A percentile compares a stretch with the other conserved stretches of the same genome.
Conservation (phyloP, 2,888 invertebrate genomes). For the Tachystola acroxantha region DNA sequence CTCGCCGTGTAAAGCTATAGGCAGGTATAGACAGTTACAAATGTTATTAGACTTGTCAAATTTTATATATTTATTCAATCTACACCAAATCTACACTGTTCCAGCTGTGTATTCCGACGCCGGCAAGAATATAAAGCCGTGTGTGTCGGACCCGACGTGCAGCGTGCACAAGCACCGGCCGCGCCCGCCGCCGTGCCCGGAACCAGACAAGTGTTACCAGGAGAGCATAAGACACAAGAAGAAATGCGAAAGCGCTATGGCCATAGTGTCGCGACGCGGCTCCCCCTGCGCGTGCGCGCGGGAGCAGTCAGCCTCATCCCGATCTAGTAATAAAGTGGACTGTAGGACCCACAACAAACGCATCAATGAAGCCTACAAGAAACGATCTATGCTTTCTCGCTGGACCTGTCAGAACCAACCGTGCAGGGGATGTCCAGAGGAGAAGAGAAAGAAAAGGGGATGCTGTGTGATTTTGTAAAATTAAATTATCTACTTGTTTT, state of each 20-base stretch:
- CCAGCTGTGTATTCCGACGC: neutral
- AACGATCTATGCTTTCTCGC: slow-evolving; percentile 41
- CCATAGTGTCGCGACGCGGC: slow-evolving; percentile 38
- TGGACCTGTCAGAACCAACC: slow-evolving; percentile 22
- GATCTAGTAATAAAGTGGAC: slow-evolving; percentile 24
- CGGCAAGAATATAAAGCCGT: slow-evolving; percentile 42
- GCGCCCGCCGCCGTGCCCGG: slow-evolving; percentile 49
- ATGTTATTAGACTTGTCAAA: too few relatives aligned
- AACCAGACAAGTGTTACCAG: slow-evolving; percentile 56
- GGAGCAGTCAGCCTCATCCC: slow-evolving; percentile 41
- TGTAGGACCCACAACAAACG: slow-evolving; percentile 42
- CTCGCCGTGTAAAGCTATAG: too few relatives aligned
- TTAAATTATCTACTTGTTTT: too few relatives aligned
- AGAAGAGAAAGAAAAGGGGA: slow-evolving; percentile 17
- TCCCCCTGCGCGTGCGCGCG: slow-evolving; percentile 46
- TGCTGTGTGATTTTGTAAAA: slow-evolving; percentile 48
- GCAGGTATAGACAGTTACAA: neutral
- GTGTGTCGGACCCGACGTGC: slow-evolving; percentile 57
- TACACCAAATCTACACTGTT: slow-evolving; percentile 2
- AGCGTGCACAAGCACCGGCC: slow-evolving; percentile 55
- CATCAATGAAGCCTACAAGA: slow-evolving; percentile 36
- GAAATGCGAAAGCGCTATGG: slow-evolving; percentile 58
- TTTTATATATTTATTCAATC: too few relatives aligned
- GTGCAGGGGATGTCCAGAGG: slow-evolving; percentile 7
- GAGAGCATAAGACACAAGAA: slow-evolving; percentile 41